These are phyloP conservation scores for Chunga burmeisteri DNA, from an alignment of 2,113 vertebrate genomes.

Conservation along the genomic window DNA sequence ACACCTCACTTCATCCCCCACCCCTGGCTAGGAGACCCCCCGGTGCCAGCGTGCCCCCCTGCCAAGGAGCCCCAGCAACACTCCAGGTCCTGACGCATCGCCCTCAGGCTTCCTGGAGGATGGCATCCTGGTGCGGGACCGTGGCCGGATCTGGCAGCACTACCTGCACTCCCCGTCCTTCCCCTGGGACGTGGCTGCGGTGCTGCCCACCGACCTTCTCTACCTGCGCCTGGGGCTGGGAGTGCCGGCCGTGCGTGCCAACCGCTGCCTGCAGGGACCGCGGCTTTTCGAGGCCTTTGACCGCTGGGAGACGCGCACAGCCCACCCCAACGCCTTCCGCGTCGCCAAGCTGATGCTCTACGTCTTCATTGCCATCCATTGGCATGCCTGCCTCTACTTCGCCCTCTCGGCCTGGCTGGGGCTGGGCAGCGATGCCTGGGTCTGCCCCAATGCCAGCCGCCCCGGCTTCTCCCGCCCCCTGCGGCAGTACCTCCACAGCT, in stretches of 20 bases:
- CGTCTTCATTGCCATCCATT: slow-evolving; percentile 88
- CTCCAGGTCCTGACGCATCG: accelerated
- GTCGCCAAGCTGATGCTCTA: slow-evolving; percentile 87
- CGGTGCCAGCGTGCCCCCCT: neutral
- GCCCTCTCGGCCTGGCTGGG: slow-evolving; percentile 83
- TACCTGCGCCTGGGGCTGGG: slow-evolving; percentile 75
- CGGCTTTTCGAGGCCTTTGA: slow-evolving; percentile 86
- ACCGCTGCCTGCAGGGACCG: slow-evolving; percentile 81
- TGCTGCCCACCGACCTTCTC: slow-evolving; percentile 85
- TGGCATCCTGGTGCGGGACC: slow-evolving; percentile 82
- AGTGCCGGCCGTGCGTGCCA: slow-evolving; percentile 77
- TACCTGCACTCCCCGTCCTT: slow-evolving; percentile 81
- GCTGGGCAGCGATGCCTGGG: slow-evolving; percentile 85
- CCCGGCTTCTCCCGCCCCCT: slow-evolving; percentile 69
- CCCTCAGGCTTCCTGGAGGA: slow-evolving; percentile 85
- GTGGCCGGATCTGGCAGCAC: slow-evolving; percentile 50
- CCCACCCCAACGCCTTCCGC: slow-evolving; percentile 86
- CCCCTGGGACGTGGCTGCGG: slow-evolving; percentile 73
- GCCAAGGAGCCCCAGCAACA: accelerated
- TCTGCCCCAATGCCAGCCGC: slow-evolving; percentile 81
- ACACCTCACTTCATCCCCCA: no score
- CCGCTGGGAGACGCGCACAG: slow-evolving; percentile 85
- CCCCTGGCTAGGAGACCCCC: no score
- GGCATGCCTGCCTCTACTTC: slow-evolving; percentile 91
- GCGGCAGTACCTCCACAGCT: slow-evolving; percentile 89